Base-by-base conservation (phyloP, 2,113 vertebrate species). In the Vidua macroura region DNA sequence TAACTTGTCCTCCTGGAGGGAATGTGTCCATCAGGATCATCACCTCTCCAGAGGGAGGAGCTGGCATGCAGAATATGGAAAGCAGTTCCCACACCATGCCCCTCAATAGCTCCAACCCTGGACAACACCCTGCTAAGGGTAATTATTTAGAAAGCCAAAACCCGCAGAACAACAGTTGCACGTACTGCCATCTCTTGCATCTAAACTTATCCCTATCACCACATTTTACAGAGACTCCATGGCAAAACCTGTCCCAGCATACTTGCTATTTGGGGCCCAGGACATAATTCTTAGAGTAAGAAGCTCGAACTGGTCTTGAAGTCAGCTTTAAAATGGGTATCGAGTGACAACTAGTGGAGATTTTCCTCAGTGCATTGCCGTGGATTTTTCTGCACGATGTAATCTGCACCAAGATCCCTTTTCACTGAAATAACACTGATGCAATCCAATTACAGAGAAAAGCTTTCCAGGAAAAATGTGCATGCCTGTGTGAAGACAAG, bases 331-430 rank as follows among this genome's bases (percentile, higher is more conserved):
- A 91, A 95, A 90, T 92, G 67, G 82, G 68, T 80, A 91, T 93
- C 10, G 96, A 94, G 96, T 88, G 97, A 97, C 97, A 97, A 97
- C 96, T 97, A 97, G 97, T 95, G 97, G 94, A 87, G 70, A 59
- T 90, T 80, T 72, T 49, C 25, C 0, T 88, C 86, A 95, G 69
- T 92, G 92, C 96, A 96, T 4, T 69, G 28, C 68, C 1, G 0
- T n/a, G 51, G 77, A 46, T 56, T 85, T 75, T 75, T 56, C 56
- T 10, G 35, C 35, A 31, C 5, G 0, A 62, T 23, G 44, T 30
- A 16, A 69, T 30, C 51, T n/a, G 48, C 41, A 43, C 39, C 28
- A 21, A 74, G 73, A 70, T 33, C 46, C 18, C 7, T 25, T 13
- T 48, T 41, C 51, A 15, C 0, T n/a, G 35, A 69, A 73, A 58